Evolutionary conservation across 2,113 vertebrate genomes (phyloP).

Genomic region (Amazona vittata): DNA sequence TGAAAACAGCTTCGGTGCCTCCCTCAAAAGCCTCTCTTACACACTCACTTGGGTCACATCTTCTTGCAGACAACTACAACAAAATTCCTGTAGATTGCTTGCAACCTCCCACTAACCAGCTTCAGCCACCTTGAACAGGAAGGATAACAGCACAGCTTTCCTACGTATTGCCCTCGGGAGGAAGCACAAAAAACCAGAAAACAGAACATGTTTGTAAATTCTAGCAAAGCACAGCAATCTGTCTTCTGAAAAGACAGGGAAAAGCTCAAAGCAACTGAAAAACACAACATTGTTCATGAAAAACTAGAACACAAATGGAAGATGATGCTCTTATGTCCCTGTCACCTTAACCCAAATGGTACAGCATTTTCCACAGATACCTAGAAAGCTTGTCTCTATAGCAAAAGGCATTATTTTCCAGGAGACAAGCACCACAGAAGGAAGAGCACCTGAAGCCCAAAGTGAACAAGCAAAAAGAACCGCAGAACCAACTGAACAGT

Average conservation of each 20-base stretch:
- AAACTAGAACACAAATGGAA: not conserved
- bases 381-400: not conserved
- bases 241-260: not conserved
- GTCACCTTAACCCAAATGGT: not conserved
- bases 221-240: not conserved
- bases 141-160: constrained; percentile 15
- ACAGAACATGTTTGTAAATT: not conserved
- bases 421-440: not conserved
- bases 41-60: not conserved
- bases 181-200: not conserved
- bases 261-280: not conserved
- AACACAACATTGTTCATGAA: not conserved
- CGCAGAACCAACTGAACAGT: not conserved
- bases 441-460: not conserved
- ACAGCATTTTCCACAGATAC: not conserved
- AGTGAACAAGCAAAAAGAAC: not conserved
- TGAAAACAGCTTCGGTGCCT: not conserved
- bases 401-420: not conserved
- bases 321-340: not conserved
- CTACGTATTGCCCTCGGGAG: not conserved
- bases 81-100: constrained; percentile 37
- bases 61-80: constrained; percentile 12
- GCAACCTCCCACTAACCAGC: constrained; percentile 41
- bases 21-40: not conserved
- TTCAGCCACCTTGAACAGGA: constrained; percentile 23